Conservation (phyloP, 1,140 invertebrate genomes). For the Globodera rostochiensis region DNA sequence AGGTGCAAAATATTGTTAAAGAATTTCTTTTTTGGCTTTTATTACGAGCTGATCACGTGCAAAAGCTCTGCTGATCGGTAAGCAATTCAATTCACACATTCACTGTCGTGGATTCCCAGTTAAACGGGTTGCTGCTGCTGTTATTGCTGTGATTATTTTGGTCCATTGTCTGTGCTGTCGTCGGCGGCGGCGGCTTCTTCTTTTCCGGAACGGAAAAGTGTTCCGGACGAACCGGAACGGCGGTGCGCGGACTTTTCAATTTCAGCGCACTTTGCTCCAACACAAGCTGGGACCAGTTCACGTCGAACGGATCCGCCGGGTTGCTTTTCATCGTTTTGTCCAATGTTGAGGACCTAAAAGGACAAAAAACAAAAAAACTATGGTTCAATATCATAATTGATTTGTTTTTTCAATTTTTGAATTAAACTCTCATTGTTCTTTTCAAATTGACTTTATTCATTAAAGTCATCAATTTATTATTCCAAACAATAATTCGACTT, state of each 20-base stretch:
- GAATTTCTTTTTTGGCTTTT: no score
- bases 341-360: background rate
- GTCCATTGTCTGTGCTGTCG: background rate
- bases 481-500: no score
- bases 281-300: conserved; percentile 50
- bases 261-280: conserved; percentile 27
- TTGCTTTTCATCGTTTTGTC: background rate
- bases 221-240: no score
- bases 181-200: background rate
- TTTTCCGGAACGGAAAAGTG: background rate
- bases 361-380: background rate
- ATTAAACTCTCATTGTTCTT: no score
- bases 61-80: no score
- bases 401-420: no score
- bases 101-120: background rate
- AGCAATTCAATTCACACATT: background rate
- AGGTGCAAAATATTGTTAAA: no score
- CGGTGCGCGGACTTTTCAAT: background rate
- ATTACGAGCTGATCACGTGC: no score
- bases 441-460: no score
- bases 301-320: conserved; percentile 53
- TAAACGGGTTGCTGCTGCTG: background rate
- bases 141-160: no score
- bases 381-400: no score
- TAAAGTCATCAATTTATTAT: no score